Conservation (phyloP, 2,888 invertebrate species). For the Branchipolynoe longqiensis region DNA sequence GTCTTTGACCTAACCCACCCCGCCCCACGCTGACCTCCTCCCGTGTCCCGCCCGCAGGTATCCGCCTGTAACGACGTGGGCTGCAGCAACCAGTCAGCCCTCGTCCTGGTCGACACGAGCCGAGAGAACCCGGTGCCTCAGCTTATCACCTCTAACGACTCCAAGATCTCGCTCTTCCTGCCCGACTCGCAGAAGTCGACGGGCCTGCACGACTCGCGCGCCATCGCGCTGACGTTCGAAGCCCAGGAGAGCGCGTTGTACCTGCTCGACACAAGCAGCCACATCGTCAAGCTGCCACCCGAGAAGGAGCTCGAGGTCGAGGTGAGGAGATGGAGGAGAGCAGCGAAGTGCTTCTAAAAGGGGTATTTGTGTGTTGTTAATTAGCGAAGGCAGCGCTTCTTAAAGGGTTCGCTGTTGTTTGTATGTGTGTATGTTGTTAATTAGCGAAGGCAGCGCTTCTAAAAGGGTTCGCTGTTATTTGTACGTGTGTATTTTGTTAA, state of each 20-base stretch:
- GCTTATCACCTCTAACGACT: slow-evolving; percentile 86
- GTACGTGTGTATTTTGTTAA: too few species aligned
- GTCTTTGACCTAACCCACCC: too few species aligned
- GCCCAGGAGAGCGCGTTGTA: slow-evolving; percentile 52
- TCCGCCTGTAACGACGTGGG: slow-evolving; percentile 91
- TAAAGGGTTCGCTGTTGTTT: too few species aligned
- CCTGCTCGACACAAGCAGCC: slow-evolving; percentile 43
- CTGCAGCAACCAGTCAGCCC: slow-evolving; percentile 87
- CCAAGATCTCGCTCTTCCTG: slow-evolving; percentile 68
- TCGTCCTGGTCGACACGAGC: slow-evolving; percentile 86
- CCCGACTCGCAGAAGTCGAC: slow-evolving; percentile 84
- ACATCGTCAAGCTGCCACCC: slow-evolving; percentile 40
- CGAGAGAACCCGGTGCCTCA: slow-evolving; percentile 89
- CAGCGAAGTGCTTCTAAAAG: too few species aligned
- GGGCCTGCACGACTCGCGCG: background rate
- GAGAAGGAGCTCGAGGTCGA: slow-evolving; percentile 28
- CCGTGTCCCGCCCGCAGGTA: slow-evolving; percentile 84
- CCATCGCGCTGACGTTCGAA: slow-evolving; percentile 57
- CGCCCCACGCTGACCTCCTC: background rate
- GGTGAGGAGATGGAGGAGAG: too few species aligned
- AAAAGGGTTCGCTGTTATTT: too few species aligned
- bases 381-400: too few species aligned
- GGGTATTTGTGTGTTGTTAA: too few species aligned
- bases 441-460: too few species aligned
- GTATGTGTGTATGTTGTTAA: too few species aligned